Evolutionary conservation across 2,888 invertebrate species (phyloP), one percentile per base, ranked within the genome.

Genomic region (Orthosia cruda): DNA sequence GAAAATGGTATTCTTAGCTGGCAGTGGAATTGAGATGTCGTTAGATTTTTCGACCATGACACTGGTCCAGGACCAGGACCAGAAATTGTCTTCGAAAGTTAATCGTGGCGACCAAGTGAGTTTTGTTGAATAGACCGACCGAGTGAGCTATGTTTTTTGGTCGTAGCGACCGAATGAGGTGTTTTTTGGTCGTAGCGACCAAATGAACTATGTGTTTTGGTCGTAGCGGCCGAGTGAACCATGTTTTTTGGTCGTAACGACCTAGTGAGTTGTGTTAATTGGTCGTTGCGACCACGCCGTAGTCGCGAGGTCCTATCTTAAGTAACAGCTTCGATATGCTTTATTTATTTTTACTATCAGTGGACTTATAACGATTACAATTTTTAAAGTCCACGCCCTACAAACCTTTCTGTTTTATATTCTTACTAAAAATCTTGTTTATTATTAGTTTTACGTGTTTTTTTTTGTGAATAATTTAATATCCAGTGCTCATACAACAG

Each of bases 301-400:
- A 45, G 26, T 66, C 47, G 55, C 64, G 69, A 74, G 45, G 26
- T 84, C 57, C 9, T 75, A 82, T 63, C 23, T 58, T 70, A 79
- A 72, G 64, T 62, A 67, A 75, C 67, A 71, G 61, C 72, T 81
- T 72, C 61, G 4, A 54, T 58, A 70, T 79, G 55, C 50, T 79
- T 67, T 81, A 84, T 88, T 76, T 81, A 77, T 79, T 80, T 62
- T 52, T 63, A 77, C 61, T 62, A 4, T 67, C 66, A 62, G 74
- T 86, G 82, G 81, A 74, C 80, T 77, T 78, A 65, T 73, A 74
- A 65, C 15, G 40, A 68, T 50, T 59, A 57, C 32, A 68, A 66
- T 64, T 69, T 59, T 69, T 16, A 74, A 80, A 72, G 81, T 85
- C 67, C 73, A 73, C 68, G 23, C 54, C 45, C 20, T 52, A 32